phyloP scores from a whole-genome alignment of 2,888 invertebrate species.

The Cerceris rybyensis region DNA sequence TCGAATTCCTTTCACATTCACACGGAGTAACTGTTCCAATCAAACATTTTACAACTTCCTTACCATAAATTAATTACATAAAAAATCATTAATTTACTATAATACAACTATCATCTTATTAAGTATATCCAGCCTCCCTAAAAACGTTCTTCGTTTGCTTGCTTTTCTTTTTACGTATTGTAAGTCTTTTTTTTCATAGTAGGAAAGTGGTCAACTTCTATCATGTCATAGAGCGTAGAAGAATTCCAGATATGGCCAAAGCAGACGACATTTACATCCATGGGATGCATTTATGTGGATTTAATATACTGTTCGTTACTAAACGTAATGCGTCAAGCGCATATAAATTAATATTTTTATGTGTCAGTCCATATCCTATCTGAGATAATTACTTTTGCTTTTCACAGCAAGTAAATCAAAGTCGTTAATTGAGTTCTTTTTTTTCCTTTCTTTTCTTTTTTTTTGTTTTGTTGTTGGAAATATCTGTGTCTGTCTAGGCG shows the following conservation, averaged over 20 bases:
- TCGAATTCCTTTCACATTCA: conserved; percentile 64
- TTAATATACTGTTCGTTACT: conserved; percentile 72
- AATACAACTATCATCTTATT: conserved; percentile 78
- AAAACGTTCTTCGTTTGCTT: conserved; percentile 61
- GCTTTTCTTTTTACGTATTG: conserved; percentile 67
- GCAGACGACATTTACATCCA: conserved; percentile 77
- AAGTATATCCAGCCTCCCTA: conserved; percentile 77
- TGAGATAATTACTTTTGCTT: conserved; percentile 65
- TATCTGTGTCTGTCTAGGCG: conserved; percentile 58
- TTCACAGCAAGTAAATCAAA: conserved; percentile 70
- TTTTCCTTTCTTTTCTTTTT: neutral
- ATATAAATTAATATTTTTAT: conserved; percentile 73
- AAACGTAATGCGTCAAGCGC: conserved; percentile 70
- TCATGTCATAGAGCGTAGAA: conserved; percentile 76
- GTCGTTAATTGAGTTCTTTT: conserved; percentile 61
- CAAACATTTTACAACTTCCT: conserved; percentile 74
- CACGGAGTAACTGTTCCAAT: conserved; percentile 78
- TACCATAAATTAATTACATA: conserved; percentile 81
- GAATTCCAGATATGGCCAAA: conserved; percentile 75
- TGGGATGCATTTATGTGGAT: conserved; percentile 76
- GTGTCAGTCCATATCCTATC: conserved; percentile 60
- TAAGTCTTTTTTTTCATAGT: conserved; percentile 72
- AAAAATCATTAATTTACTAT: conserved; percentile 80
- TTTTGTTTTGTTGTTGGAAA: conserved; percentile 11
- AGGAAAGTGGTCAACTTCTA: conserved; percentile 78